Conservation (phyloP, 2,797 vertebrate species). For the Cryptoblepharus egeriae region DNA sequence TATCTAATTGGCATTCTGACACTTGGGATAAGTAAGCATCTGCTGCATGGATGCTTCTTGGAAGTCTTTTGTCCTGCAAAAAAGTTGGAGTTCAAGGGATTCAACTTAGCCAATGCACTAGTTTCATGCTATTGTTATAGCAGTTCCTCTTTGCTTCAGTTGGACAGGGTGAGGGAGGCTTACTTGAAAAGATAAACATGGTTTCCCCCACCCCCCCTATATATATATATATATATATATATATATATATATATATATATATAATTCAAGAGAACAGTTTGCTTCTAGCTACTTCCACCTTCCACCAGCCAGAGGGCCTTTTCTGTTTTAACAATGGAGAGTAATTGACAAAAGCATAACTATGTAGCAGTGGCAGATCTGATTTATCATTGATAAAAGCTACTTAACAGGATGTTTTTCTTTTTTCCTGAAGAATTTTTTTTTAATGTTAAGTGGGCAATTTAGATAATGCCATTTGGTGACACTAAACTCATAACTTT, state of each 20-base stretch:
- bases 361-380: conserved; percentile 31
- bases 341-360: conserved; percentile 59
- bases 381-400: conserved; percentile 36
- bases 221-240: conserved; percentile 40
- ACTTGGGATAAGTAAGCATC: conserved; percentile 93
- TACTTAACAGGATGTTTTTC: background rate
- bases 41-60: conserved; percentile 86
- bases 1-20: conserved; percentile 93
- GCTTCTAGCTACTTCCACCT: conserved; percentile 48
- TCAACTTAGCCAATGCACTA: conserved; percentile 67
- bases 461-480: background rate
- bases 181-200: conserved; percentile 50
- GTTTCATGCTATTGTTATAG: conserved; percentile 70
- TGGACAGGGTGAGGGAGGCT: conserved; percentile 44
- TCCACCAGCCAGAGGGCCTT: conserved; percentile 49
- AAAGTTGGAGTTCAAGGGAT: conserved; percentile 78
- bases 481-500: too few species aligned
- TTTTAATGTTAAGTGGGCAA: background rate
- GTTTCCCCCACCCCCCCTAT: background rate
- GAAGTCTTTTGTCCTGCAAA: conserved; percentile 79
- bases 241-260: conserved; percentile 55
- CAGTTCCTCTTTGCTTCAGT: conserved; percentile 53
- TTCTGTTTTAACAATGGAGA: conserved; percentile 36
- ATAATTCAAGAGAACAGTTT: conserved; percentile 51
- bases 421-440: background rate